Evolutionary conservation across 2,888 invertebrate species (phyloP).

Genomic region (Synergus japonicus): DNA sequence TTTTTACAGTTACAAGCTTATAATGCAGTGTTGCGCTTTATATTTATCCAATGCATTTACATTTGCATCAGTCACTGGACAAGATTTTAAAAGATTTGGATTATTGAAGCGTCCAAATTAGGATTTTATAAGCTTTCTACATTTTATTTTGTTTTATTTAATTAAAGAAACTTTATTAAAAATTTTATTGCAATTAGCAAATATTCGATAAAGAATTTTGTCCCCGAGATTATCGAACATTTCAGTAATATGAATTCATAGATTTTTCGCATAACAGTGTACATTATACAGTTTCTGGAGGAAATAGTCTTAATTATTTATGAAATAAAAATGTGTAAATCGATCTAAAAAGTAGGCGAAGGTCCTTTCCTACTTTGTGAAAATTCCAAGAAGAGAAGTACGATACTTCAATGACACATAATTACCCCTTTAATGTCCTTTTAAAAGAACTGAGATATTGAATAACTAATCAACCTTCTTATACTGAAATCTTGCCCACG

Average conservation of each 20-base stretch:
- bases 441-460: too few species aligned
- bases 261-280: background rate
- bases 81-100: background rate
- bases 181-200: too few species aligned
- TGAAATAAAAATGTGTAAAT: conserved; percentile 23
- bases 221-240: conserved; percentile 3
- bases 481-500: too few species aligned
- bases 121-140: background rate
- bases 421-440: too few species aligned
- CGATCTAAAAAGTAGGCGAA: conserved; percentile 14
- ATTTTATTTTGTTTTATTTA: too few species aligned
- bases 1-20: background rate
- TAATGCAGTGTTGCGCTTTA: background rate
- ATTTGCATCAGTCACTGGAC: background rate
- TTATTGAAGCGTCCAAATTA: background rate
- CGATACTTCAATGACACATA: background rate
- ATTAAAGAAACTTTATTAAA: too few species aligned
- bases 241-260: conserved; percentile 8
- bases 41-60: background rate
- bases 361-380: conserved; percentile 8
- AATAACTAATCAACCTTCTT: too few species aligned
- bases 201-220: too few species aligned
- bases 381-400: conserved; percentile 11
- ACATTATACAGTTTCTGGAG: background rate
- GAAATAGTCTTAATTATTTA: conserved; percentile 25